Evolutionary conservation across 1,140 invertebrate genomes (phyloP), one percentile per base, ranked within the genome.

Genomic region (Pachypeltis micranthus): DNA sequence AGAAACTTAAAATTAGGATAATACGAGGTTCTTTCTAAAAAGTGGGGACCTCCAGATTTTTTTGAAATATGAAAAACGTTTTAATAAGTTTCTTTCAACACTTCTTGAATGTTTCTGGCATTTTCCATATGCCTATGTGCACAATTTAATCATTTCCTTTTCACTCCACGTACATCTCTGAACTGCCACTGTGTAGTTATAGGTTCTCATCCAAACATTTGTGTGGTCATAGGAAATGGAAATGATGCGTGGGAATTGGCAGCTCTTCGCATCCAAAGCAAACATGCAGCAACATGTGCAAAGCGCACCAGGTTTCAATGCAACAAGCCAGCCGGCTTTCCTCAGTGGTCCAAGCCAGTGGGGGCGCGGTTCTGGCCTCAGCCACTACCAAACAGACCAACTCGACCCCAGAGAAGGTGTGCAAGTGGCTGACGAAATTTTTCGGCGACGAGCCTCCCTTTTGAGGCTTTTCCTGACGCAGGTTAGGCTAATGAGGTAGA

Each of bases 401-500:
- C 23, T 78, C 90, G 25, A 93, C 93, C 76, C 91, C 91, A 0
- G 86, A 83, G 59, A 78, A 87, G 63, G 87, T 91, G 0, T n/a
- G n/a, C n/a, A 88, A 88, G 71, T 86, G 89, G 66, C 78, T 91
- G 44, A 90, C 83, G 31, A 93, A 93, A 76, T 94, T 95, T 81
- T 96, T 95, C 77, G 91, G 91, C 12, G 88, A 92, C 73, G 92
- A 96, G 72, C 91, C 91, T 27, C 91, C 91, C 12, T 79, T 94
- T 39, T 82, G 95, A 72, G 81, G 90, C 73, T 79, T 94, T 24
- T 95, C 94, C 76, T 79, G 95, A 44, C 87, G 91, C 75, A 91
- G 91, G 79, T 80, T 96, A 63, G 91, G 91, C 67, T 96, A 94
- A n/a, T n/a, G n/a, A n/a, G n/a, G n/a, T n/a, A n/a, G n/a, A n/a